These are phyloP conservation scores for Eumeta japonica DNA, from an alignment of 1,140 invertebrate species.

Conservation along the genomic window DNA sequence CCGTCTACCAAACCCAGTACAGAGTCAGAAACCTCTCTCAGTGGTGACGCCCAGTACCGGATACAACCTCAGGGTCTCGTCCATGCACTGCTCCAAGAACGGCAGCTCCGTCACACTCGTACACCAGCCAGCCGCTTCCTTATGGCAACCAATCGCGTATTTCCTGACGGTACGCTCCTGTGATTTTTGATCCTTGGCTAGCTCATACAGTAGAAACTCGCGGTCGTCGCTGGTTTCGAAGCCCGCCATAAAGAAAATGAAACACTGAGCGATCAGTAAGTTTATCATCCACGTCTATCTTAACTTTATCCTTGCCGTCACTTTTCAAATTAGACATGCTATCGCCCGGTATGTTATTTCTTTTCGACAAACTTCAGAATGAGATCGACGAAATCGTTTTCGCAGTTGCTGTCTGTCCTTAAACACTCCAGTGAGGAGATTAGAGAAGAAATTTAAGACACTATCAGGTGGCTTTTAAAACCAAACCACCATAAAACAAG, in stretches of 20 bases:
- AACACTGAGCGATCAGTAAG: conserved; percentile 32
- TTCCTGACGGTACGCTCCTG: conserved; percentile 35
- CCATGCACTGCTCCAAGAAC: conserved; percentile 43
- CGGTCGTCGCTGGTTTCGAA: conserved; percentile 25
- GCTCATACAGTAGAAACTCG: conserved; percentile 28
- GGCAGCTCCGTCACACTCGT: conserved; percentile 47
- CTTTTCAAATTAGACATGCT: neutral
- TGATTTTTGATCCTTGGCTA: conserved; percentile 24
- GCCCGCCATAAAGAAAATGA: conserved; percentile 47
- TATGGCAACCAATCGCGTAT: conserved; percentile 25
- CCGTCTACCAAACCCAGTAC: neutral
- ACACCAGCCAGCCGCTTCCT: conserved; percentile 37
- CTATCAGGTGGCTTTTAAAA: neutral
- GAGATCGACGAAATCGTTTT: neutral
- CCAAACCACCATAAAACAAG: neutral
- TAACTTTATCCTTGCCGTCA: neutral
- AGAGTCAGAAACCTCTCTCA: conserved; percentile 14
- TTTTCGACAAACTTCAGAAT: neutral
- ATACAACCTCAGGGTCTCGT: conserved; percentile 31
- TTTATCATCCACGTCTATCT: neutral
- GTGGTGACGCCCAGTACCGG: conserved; percentile 21
- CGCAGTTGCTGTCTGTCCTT: neutral
- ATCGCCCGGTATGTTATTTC: neutral
- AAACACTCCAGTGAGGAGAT: neutral
- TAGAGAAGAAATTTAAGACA: neutral